Conservation (phyloP, 2,888 invertebrate species). For the Leucania comma region DNA sequence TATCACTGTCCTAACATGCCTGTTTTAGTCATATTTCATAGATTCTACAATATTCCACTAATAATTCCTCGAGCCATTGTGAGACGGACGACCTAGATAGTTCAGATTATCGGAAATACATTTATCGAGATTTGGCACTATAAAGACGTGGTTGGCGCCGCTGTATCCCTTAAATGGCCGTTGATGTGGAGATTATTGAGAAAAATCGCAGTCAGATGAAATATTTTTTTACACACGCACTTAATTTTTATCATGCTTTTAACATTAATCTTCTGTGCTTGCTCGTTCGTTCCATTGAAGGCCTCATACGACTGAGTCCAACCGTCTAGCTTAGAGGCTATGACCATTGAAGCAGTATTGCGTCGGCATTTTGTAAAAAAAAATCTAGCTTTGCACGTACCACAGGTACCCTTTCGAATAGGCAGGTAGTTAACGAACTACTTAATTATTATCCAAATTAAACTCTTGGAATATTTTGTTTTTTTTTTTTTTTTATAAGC, state of each 20-base stretch:
- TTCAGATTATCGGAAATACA: slow-evolving; percentile 77
- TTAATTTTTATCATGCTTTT: not conserved
- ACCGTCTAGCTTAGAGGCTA: too few species aligned
- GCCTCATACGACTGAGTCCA: too few species aligned
- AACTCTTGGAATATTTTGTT: too few species aligned
- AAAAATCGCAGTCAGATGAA: slow-evolving; percentile 3
- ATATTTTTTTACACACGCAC: not conserved
- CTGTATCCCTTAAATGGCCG: slow-evolving; percentile 86
- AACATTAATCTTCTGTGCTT: too few species aligned
- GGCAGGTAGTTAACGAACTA: too few species aligned
- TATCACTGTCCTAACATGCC: not conserved
- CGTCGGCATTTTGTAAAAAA: too few species aligned
- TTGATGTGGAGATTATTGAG: slow-evolving; percentile 62
- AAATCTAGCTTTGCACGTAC: too few species aligned
- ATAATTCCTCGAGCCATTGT: slow-evolving; percentile 71
- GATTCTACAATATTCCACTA: slow-evolving; percentile 10
- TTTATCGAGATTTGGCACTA: slow-evolving; percentile 85
- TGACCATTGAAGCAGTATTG: too few species aligned
- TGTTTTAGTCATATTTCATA: slow-evolving; percentile 1
- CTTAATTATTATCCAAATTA: too few species aligned
- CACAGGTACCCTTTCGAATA: too few species aligned
- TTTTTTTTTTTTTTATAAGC: too few species aligned
- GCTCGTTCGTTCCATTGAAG: too few species aligned
- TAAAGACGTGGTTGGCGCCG: slow-evolving; percentile 84
- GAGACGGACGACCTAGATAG: slow-evolving; percentile 69